A percentile compares a stretch with the other conserved stretches of the same genome.
These are phyloP conservation scores for Andrena hattorfiana DNA, from an alignment of 2,888 invertebrate genomes.

Conservation along the genomic window DNA sequence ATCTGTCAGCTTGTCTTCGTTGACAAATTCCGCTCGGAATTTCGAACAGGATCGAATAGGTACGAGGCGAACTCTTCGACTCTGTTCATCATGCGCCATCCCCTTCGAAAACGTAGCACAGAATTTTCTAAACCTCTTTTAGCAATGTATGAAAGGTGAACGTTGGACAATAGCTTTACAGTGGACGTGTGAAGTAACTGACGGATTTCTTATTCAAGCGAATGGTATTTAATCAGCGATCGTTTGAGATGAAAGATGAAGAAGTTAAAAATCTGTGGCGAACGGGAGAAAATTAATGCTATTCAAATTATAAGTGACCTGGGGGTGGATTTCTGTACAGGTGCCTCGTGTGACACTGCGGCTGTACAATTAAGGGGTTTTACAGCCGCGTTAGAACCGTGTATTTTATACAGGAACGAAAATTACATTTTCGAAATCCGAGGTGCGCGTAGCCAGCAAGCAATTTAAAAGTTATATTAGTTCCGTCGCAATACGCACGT, in stretches of 20 bases:
- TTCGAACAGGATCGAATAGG: constrained; percentile 35
- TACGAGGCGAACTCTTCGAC: background rate
- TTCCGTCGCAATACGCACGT: background rate
- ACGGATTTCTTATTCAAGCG: no score
- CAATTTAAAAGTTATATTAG: constrained; percentile 23
- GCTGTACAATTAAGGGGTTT: no score
- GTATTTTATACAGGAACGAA: background rate
- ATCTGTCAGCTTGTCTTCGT: constrained; percentile 42
- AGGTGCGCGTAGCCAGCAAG: background rate
- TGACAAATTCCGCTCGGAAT: constrained; percentile 49
- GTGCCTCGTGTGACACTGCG: no score
- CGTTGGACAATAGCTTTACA: no score
- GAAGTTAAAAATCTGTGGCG: no score
- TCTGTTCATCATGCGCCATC: background rate
- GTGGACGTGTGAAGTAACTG: no score
- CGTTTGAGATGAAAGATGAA: no score
- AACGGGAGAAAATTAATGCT: background rate
- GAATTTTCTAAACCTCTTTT: no score
- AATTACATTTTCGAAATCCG: background rate
- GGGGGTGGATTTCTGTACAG: no score
- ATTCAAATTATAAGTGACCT: background rate
- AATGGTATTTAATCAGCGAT: no score
- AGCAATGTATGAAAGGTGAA: no score
- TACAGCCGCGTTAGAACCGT: no score
- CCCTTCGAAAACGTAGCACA: background rate